phyloP scores from a whole-genome alignment of 2,113 vertebrate species.

The Arvicanthis niloticus region DNA sequence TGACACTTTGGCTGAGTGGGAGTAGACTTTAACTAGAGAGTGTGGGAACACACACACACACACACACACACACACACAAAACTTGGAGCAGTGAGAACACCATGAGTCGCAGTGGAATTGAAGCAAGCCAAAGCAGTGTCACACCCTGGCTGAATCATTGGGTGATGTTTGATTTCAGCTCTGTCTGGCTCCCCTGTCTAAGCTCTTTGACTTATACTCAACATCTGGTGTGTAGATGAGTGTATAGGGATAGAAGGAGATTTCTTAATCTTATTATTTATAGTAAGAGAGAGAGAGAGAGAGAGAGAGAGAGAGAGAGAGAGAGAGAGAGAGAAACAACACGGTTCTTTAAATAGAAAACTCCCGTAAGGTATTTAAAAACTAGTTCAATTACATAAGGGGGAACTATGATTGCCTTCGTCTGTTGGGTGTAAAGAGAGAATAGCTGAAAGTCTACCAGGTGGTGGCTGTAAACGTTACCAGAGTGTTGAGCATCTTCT shows the following conservation, averaged over 20 bases:
- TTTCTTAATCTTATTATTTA: constrained; percentile 55
- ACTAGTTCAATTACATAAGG: constrained; percentile 61
- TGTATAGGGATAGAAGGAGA: background rate
- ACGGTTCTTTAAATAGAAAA: constrained; percentile 66
- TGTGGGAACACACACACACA: background rate
- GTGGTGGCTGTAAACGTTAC: background rate
- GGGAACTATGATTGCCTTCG: constrained; percentile 38
- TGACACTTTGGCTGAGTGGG: background rate
- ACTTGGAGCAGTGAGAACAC: constrained; percentile 42
- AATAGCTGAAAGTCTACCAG: background rate
- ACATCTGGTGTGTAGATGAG: background rate
- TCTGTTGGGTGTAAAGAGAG: background rate
- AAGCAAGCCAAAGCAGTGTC: background rate
- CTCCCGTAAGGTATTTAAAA: constrained; percentile 43
- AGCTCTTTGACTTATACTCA: background rate
- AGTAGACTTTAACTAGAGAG: background rate
- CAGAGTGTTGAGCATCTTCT: background rate
- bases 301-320: constrained; percentile 60
- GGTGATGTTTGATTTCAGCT: constrained; percentile 15
- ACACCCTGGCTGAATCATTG: background rate
- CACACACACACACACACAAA: constrained; percentile 16
- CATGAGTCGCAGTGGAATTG: background rate
- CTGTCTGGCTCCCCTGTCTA: background rate
- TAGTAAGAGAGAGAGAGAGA: constrained; percentile 60
- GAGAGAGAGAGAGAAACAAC: constrained; percentile 63